These are phyloP conservation scores for Epirrhoe alternata DNA, from an alignment of 2,888 invertebrate species.

Conservation along the genomic window DNA sequence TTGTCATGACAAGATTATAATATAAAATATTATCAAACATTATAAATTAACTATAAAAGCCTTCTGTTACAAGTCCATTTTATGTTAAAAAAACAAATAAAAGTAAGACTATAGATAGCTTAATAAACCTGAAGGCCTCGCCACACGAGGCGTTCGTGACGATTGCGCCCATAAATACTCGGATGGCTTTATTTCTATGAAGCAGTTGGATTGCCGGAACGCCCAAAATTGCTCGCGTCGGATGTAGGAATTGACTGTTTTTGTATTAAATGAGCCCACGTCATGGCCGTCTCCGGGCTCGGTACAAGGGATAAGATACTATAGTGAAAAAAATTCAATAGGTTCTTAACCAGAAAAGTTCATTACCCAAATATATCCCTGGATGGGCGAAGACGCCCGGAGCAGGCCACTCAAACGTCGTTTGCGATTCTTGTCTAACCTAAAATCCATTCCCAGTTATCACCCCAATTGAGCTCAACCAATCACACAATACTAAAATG, in stretches of 20 bases:
- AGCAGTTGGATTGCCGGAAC: conserved; percentile 57
- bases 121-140: conserved; percentile 10
- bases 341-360: too few species aligned
- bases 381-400: too few species aligned
- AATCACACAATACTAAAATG: too few species aligned
- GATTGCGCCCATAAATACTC: conserved; percentile 41
- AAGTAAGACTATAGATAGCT: not conserved
- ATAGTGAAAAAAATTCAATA: too few species aligned
- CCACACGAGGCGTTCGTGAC: conserved; percentile 38
- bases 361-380: too few species aligned
- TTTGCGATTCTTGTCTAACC: too few species aligned
- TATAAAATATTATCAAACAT: too few species aligned
- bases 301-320: conserved; percentile 44
- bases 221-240: conserved; percentile 67
- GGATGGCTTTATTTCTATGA: conserved; percentile 55
- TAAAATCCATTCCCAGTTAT: too few species aligned
- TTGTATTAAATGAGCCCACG: conserved; percentile 70
- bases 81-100: not conserved
- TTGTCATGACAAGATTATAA: too few species aligned
- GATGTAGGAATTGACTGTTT: conserved; percentile 71
- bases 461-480: too few species aligned
- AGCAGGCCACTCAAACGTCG: too few species aligned
- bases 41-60: too few species aligned
- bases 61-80: not conserved
- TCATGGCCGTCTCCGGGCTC: conserved; percentile 57